phyloP scores from a whole-genome alignment of 2,888 invertebrate genomes.

The Cataglyphis albicans region DNA sequence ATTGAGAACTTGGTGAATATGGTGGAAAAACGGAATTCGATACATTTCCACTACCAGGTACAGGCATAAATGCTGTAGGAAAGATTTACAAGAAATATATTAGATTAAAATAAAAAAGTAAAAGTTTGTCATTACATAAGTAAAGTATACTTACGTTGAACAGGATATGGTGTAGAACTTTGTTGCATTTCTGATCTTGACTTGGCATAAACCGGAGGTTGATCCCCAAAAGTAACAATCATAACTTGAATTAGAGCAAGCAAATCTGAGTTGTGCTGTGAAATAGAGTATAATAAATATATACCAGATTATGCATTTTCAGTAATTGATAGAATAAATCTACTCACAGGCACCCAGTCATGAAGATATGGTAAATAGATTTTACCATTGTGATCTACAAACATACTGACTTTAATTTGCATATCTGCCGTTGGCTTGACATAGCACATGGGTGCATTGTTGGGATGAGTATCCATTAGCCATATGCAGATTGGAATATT shows the following conservation, averaged over 20 bases:
- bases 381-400: slow-evolving; percentile 97
- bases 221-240: slow-evolving; percentile 96
- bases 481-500: slow-evolving; percentile 99
- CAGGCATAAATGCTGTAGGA: slow-evolving; percentile 85
- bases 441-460: slow-evolving; percentile 97
- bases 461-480: slow-evolving; percentile 98
- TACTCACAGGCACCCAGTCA: slow-evolving; percentile 93
- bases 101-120: not conserved
- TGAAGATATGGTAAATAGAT: slow-evolving; percentile 98
- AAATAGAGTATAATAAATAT: slow-evolving; percentile 25
- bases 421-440: slow-evolving; percentile 98
- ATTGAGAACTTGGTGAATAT: slow-evolving; percentile 72
- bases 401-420: slow-evolving; percentile 97
- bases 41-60: slow-evolving; percentile 67
- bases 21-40: slow-evolving; percentile 65
- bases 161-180: slow-evolving; percentile 87
- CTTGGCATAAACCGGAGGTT: slow-evolving; percentile 96
- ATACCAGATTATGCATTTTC: not conserved
- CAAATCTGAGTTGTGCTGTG: slow-evolving; percentile 92
- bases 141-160: slow-evolving; percentile 85
- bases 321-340: not conserved
- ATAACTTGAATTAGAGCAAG: slow-evolving; percentile 95
- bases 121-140: not conserved
- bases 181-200: slow-evolving; percentile 87
- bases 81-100: not conserved